These are phyloP conservation scores for Paracentrotus lividus DNA, from an alignment of 53 echinoderm and acorn worm genomes.

Conservation along the genomic window DNA sequence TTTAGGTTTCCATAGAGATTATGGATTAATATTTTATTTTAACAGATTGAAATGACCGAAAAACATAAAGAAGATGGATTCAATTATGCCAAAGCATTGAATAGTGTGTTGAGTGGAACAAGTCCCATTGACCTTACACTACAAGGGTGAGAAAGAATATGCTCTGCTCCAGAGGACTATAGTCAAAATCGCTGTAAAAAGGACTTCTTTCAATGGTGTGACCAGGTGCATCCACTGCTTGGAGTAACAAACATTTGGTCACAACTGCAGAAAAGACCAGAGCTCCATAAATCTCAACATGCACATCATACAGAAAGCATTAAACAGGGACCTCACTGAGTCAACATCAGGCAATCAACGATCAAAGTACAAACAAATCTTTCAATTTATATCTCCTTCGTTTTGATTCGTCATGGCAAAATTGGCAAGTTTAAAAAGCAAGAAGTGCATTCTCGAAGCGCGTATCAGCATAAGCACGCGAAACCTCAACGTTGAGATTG, in stretches of 20 bases:
- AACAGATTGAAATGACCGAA: too few relatives aligned
- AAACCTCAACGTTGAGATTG: neutral
- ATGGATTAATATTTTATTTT: too few relatives aligned
- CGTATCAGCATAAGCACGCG: neutral
- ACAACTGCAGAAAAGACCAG: neutral
- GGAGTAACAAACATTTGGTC: neutral
- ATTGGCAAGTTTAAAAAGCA: constrained; percentile 12
- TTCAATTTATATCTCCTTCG: neutral
- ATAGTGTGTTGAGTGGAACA: too few relatives aligned
- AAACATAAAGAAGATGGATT: too few relatives aligned
- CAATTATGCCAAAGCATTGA: too few relatives aligned
- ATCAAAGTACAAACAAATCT: neutral
- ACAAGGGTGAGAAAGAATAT: too few relatives aligned
- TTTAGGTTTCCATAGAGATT: too few relatives aligned
- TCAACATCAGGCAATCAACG: neutral
- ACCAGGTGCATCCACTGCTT: too few relatives aligned
- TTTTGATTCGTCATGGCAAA: constrained; percentile 1
- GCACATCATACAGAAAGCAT: neutral
- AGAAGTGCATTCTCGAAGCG: neutral
- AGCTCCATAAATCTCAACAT: neutral
- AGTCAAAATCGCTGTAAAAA: too few relatives aligned
- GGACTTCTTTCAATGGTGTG: too few relatives aligned
- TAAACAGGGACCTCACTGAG: neutral
- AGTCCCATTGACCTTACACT: too few relatives aligned
- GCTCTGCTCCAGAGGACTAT: too few relatives aligned